These are phyloP conservation scores for Catagonus wagneri DNA, from an alignment of 2,113 vertebrate species.

Conservation along the genomic window DNA sequence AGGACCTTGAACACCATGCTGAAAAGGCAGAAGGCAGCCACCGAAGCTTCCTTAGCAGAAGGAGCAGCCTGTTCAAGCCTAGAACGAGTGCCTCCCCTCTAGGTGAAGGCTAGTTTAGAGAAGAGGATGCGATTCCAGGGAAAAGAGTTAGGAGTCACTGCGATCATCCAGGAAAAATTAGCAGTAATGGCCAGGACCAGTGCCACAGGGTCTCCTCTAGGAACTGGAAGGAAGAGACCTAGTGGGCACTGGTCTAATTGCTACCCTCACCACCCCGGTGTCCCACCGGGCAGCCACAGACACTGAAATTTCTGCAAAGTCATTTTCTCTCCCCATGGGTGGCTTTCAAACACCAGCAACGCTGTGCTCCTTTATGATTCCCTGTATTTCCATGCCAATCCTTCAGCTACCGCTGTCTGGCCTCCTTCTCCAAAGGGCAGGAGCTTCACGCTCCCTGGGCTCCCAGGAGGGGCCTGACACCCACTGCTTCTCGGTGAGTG, in stretches of 20 bases:
- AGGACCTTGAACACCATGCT: not conserved
- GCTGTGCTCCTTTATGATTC: not conserved
- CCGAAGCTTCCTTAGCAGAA: not conserved
- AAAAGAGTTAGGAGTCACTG: not conserved
- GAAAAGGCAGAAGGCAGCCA: not conserved
- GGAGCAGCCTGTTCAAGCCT: not conserved
- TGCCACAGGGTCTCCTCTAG: accelerated
- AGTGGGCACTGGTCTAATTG: not conserved
- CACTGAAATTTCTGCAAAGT: not conserved
- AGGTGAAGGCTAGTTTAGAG: not conserved
- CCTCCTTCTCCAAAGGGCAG: conserved; percentile 4
- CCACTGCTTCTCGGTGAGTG: conserved; percentile 36
- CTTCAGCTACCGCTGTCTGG: not conserved
- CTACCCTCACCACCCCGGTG: not conserved
- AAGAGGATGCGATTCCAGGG: not conserved
- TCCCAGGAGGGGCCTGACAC: not conserved
- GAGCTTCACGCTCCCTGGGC: not conserved
- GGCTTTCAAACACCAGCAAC: not conserved
- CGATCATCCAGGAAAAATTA: not conserved
- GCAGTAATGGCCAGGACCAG: not conserved
- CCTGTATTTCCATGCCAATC: not conserved
- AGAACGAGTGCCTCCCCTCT: not conserved
- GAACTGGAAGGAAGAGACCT: not conserved
- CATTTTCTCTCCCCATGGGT: not conserved
- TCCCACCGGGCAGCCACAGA: not conserved